phyloP scores from a whole-genome alignment of 2,797 vertebrate genomes.

The Heteromormyrus szaboi region DNA sequence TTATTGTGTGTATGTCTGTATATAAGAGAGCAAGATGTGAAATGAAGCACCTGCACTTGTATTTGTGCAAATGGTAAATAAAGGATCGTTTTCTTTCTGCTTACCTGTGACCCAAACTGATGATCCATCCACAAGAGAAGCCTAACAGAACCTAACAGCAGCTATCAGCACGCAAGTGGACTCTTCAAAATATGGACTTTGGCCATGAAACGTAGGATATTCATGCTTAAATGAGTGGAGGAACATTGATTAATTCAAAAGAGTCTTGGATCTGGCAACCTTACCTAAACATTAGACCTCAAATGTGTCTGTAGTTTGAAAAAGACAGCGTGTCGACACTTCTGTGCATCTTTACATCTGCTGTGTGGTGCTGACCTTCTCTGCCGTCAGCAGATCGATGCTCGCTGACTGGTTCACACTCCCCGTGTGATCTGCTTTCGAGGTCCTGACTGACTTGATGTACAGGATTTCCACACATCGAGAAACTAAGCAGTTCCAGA shows the following conservation, averaged over 20 bases:
- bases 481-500: neutral
- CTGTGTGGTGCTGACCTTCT: neutral
- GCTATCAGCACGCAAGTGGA: neutral
- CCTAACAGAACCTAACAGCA: neutral
- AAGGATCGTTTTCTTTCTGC: neutral
- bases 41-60: neutral
- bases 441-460: neutral
- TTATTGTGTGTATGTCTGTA: neutral
- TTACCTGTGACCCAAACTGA: neutral
- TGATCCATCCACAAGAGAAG: neutral
- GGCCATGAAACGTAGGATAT: neutral
- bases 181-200: neutral
- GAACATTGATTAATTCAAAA: neutral
- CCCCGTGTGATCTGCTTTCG: neutral
- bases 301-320: neutral
- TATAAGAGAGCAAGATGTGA: neutral
- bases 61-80: neutral
- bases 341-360: neutral
- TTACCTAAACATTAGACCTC: neutral
- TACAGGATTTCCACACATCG: neutral
- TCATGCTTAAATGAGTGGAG: neutral
- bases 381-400: neutral
- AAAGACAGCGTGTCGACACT: neutral
- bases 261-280: neutral
- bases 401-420: neutral